Percentiles rank a stretch among this genome's conserved stretches.
These are phyloP conservation scores for Dichetophora obliterata DNA, from an alignment of 2,888 invertebrate genomes.

Conservation along the genomic window DNA sequence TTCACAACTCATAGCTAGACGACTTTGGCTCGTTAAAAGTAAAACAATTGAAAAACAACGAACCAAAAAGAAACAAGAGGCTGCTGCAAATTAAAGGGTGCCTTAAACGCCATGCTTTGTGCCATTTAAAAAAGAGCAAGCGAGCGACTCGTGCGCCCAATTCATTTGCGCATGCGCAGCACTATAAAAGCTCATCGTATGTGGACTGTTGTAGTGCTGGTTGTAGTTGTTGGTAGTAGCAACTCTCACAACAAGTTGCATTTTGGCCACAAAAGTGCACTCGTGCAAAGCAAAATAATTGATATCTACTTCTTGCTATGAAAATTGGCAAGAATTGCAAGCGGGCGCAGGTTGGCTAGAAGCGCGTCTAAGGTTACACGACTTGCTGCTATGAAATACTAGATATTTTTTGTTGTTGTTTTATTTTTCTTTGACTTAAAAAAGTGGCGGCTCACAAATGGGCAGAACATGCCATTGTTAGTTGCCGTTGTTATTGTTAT, in stretches of 20 bases:
- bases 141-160: background rate
- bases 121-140: background rate
- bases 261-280: conserved; percentile 3
- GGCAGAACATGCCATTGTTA: too few relatives aligned
- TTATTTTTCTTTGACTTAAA: too few relatives aligned
- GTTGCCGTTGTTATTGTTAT: too few relatives aligned
- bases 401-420: too few relatives aligned
- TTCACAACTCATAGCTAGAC: too few relatives aligned
- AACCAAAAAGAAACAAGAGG: background rate
- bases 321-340: background rate
- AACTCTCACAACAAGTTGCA: background rate
- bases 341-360: background rate
- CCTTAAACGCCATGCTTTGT: background rate
- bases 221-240: background rate
- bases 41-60: too few relatives aligned
- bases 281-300: background rate
- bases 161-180: background rate
- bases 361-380: background rate
- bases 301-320: background rate
- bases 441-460: too few relatives aligned
- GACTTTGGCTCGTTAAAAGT: too few relatives aligned
- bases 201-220: background rate
- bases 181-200: too few relatives aligned
- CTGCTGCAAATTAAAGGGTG: conserved; percentile 8
- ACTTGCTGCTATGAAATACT: background rate